Conservation (phyloP, 1,140 invertebrate genomes). For the Teleopsis dalmanni region DNA sequence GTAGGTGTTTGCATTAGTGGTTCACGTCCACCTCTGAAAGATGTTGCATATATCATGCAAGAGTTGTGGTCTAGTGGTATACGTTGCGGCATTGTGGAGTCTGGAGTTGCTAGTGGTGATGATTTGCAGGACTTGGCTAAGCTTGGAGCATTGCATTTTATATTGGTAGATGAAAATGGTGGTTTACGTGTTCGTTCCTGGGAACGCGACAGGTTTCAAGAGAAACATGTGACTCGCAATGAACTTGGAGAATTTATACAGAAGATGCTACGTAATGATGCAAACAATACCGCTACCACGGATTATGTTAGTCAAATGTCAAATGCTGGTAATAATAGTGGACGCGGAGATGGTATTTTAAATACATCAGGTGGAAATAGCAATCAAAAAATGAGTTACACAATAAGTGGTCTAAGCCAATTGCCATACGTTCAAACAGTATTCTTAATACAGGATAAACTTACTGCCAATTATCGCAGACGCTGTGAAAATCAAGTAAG, state of each 20-base stretch:
- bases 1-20: slow-evolving; percentile 60
- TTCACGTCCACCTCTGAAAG: slow-evolving; percentile 50
- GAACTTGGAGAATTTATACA: slow-evolving; percentile 56
- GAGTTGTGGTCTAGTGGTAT: slow-evolving; percentile 46
- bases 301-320: slow-evolving; percentile 20
- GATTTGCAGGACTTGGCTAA: slow-evolving; percentile 61
- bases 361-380: slow-evolving; percentile 20
- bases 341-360: slow-evolving; percentile 22
- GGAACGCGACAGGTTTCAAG: slow-evolving; percentile 56
- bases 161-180: slow-evolving; percentile 60
- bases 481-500: slow-evolving; percentile 49
- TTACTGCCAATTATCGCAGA: slow-evolving; percentile 47
- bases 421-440: slow-evolving; percentile 45
- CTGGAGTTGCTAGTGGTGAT: slow-evolving; percentile 41
- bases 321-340: slow-evolving; percentile 15
- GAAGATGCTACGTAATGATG: slow-evolving; percentile 36
- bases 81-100: slow-evolving; percentile 43
- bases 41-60: slow-evolving; percentile 51
- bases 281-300: background rate
- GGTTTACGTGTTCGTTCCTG: slow-evolving; percentile 53
- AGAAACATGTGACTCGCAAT: slow-evolving; percentile 50
- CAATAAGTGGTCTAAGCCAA: slow-evolving; percentile 19
- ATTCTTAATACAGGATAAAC: slow-evolving; percentile 49
- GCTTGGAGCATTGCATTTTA: slow-evolving; percentile 55
- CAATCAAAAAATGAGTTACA: slow-evolving; percentile 28